phyloP scores from a whole-genome alignment of 2,797 vertebrate genomes.

The Cuniculus paca region DNA sequence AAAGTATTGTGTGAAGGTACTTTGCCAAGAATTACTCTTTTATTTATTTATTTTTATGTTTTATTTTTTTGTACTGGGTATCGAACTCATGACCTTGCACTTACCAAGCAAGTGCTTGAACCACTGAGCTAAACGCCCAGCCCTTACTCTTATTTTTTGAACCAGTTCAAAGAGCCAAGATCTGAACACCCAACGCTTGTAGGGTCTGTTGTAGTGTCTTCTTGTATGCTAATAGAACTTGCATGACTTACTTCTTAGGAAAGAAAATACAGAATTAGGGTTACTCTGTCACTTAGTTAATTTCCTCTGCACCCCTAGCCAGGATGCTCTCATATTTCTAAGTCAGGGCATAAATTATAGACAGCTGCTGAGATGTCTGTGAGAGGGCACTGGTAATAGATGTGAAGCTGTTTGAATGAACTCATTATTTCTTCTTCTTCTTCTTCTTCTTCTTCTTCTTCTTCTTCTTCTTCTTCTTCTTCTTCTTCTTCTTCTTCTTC shows the following conservation, averaged over 20 bases:
- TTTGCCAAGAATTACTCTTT: slow-evolving; percentile 16
- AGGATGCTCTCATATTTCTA: not conserved
- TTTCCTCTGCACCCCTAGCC: not conserved
- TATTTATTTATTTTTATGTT: too few relatives aligned
- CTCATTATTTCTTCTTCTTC: not conserved
- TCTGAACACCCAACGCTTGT: not conserved
- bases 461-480: not conserved
- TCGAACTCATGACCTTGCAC: too few relatives aligned
- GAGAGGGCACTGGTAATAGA: not conserved
- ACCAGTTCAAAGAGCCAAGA: not conserved
- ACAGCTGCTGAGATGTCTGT: not conserved
- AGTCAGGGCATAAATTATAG: not conserved
- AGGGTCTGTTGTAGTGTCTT: not conserved
- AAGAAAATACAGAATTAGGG: slow-evolving; percentile 4
- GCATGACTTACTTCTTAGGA: not conserved
- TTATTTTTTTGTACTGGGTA: not conserved
- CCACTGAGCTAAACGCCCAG: too few relatives aligned
- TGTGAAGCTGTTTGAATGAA: not conserved
- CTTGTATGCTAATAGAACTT: not conserved
- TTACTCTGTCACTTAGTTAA: not conserved
- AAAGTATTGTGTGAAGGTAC: not conserved
- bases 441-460: not conserved
- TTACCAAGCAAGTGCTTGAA: too few relatives aligned
- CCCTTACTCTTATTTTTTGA: slow-evolving; percentile 31
- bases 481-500: not conserved